Evolutionary conservation across 1,140 invertebrate genomes (phyloP).

Genomic region (Nasonia giraulti): DNA sequence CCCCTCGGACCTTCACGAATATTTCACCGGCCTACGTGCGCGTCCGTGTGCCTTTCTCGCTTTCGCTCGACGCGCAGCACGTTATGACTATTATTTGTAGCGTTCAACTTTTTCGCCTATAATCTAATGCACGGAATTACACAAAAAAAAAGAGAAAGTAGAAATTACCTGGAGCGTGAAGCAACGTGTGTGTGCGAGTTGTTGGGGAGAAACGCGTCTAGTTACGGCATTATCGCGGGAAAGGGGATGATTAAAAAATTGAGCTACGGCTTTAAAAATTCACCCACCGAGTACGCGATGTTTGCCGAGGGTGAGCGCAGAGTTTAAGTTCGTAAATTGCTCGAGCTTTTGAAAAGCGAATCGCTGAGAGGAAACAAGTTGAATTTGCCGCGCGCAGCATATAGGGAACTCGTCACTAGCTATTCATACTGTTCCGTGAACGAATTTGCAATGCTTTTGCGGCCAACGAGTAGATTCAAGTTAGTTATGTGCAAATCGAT

Average conservation of each 20-base stretch:
- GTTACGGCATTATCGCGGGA: conserved; percentile 23
- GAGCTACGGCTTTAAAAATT: conserved; percentile 22
- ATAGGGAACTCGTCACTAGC: too few species aligned
- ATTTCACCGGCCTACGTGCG: conserved; percentile 30
- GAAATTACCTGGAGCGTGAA: conserved; percentile 41
- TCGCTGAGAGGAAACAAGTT: too few species aligned
- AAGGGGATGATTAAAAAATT: conserved; percentile 37
- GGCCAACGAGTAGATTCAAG: too few species aligned
- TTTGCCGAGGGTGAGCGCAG: too few species aligned
- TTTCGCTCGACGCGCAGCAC: conserved; percentile 20
- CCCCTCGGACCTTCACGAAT: conserved; percentile 47
- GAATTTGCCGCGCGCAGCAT: too few species aligned
- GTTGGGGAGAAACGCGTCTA: conserved; percentile 7
- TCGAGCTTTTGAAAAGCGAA: too few species aligned
- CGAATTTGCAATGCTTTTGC: too few species aligned
- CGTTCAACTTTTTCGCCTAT: conserved; percentile 50
- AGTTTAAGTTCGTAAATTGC: too few species aligned
- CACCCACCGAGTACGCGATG: background rate
- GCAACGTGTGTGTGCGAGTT: background rate
- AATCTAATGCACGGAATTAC: conserved; percentile 39
- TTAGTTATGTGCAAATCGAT: background rate
- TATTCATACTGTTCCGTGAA: too few species aligned
- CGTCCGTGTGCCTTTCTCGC: conserved; percentile 21
- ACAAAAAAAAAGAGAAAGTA: conserved; percentile 47
- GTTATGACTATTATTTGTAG: conserved; percentile 54